A percentile compares a stretch with the other conserved stretches of the same genome.
These are phyloP conservation scores for Alectura lathami DNA, from an alignment of 2,113 vertebrate genomes.

Conservation along the genomic window DNA sequence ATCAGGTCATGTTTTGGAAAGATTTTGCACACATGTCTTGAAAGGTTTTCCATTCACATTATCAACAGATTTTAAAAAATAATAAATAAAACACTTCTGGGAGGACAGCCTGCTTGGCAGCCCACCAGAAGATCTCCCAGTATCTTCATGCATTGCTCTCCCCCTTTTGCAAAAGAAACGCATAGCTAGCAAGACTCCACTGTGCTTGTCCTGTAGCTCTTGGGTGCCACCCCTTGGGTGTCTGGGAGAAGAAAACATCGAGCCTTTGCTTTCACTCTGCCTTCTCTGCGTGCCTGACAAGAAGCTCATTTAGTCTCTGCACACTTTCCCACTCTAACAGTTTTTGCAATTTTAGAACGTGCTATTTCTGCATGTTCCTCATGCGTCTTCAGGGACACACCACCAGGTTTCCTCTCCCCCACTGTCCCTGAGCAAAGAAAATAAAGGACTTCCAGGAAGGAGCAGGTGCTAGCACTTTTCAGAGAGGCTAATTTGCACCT, in stretches of 20 bases:
- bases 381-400: fast-evolving
- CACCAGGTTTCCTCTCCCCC: background rate
- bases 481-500: background rate
- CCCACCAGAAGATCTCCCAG: background rate
- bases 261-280: background rate
- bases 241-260: background rate
- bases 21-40: background rate
- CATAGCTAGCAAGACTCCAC: background rate
- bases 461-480: background rate
- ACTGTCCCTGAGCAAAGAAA: fast-evolving
- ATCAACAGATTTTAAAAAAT: background rate
- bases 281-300: background rate
- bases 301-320: background rate
- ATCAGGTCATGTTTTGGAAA: background rate
- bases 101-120: background rate
- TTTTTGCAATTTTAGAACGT: background rate
- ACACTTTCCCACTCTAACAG: background rate
- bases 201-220: background rate
- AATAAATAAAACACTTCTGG: fast-evolving
- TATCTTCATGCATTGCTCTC: background rate
- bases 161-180: background rate
- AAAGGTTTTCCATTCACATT: background rate
- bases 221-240: background rate
- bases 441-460: no score
- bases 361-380: background rate